Evolutionary conservation across 2,113 vertebrate species (phyloP).

Genomic region (Acrocephalus kingi): DNA sequence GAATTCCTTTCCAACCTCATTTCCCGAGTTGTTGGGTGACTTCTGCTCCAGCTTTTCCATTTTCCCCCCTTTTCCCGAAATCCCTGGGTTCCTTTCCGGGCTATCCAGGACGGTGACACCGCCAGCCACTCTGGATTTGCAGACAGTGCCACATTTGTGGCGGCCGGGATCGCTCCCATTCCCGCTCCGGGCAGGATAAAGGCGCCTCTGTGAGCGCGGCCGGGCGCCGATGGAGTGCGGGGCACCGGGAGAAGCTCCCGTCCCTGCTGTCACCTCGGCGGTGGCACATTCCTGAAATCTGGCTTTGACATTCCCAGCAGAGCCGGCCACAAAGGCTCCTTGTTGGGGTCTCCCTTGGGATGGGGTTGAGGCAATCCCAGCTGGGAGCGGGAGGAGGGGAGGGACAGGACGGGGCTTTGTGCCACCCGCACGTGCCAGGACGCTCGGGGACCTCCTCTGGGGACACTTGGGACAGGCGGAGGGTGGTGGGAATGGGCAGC

Average conservation of each 20-base stretch:
- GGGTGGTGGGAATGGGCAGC: neutral
- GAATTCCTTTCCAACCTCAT: neutral
- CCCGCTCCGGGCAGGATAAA: neutral
- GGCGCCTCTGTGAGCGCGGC: constrained; percentile 19
- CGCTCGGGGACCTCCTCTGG: neutral
- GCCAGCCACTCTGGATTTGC: neutral
- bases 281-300: constrained; percentile 42
- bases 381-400: constrained; percentile 18
- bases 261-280: constrained; percentile 41
- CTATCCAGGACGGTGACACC: neutral
- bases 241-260: neutral
- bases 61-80: rapidly evolving
- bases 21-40: rapidly evolving
- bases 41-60: neutral
- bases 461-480: neutral
- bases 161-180: neutral
- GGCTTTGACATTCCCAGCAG: constrained; percentile 47
- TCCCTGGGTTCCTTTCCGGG: rapidly evolving
- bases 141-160: constrained; percentile 37
- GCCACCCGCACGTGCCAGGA: neutral
- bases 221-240: neutral
- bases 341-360: constrained; percentile 42
- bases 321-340: constrained; percentile 49
- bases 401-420: constrained; percentile 29
- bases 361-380: neutral